Conservation (phyloP, 1,140 invertebrate species). For the Liolophura sinensis region DNA sequence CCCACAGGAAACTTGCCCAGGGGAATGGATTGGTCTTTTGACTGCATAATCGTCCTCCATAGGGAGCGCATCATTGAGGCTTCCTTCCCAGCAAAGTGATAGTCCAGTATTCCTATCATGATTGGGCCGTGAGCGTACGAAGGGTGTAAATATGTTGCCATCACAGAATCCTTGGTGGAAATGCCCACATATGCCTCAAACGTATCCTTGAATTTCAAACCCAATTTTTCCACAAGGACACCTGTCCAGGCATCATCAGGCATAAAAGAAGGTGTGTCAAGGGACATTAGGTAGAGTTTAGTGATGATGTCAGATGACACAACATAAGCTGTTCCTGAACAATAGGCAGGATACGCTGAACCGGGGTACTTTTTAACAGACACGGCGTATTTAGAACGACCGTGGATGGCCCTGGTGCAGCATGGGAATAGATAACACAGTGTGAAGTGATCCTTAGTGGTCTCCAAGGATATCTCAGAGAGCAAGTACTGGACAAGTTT, state of each 20-base stretch:
- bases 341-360: slow-evolving; percentile 15
- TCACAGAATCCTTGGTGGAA: slow-evolving; percentile 12
- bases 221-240: slow-evolving; percentile 21
- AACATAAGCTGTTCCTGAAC: slow-evolving; percentile 26
- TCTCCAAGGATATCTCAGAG: not conserved
- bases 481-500: slow-evolving; percentile 59
- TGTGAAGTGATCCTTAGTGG: slow-evolving; percentile 1
- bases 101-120: slow-evolving; percentile 24
- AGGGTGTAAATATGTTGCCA: slow-evolving; percentile 17
- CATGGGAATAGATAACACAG: slow-evolving; percentile 22
- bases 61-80: slow-evolving; percentile 20
- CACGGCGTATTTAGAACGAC: slow-evolving; percentile 8
- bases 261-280: slow-evolving; percentile 19
- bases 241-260: slow-evolving; percentile 24
- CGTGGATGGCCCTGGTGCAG: slow-evolving; percentile 11
- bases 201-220: slow-evolving; percentile 22
- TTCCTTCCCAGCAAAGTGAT: slow-evolving; percentile 22
- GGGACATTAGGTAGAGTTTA: slow-evolving; percentile 15
- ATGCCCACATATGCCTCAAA: slow-evolving; percentile 22
- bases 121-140: slow-evolving; percentile 15
- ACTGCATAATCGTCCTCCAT: slow-evolving; percentile 17
- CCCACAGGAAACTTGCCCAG: slow-evolving; percentile 12
- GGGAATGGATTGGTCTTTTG: slow-evolving; percentile 14
- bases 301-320: slow-evolving; percentile 12
- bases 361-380: slow-evolving; percentile 6